Conservation (phyloP, 2,797 vertebrate species). For the Propithecus deckenii region DNA sequence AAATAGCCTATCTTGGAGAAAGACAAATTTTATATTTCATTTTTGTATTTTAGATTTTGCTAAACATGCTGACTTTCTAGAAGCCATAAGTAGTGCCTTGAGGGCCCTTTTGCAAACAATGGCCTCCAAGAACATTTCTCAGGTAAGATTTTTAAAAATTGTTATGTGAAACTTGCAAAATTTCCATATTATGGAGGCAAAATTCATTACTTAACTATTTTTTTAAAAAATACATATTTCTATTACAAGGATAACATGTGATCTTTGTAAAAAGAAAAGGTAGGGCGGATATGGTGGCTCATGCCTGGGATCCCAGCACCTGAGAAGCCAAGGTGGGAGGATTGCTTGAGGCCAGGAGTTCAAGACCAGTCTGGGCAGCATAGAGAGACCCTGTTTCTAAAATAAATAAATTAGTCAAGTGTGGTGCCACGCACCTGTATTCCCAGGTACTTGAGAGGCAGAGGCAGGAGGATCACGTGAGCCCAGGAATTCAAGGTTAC, state of each 20-base stretch:
- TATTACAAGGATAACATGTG: neutral
- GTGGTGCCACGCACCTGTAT: neutral
- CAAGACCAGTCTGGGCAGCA: neutral
- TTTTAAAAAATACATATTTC: neutral
- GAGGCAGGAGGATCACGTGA: neutral
- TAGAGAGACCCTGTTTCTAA: neutral
- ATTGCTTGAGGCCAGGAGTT: neutral
- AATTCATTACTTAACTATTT: neutral
- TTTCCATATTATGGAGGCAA: neutral
- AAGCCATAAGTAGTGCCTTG: conserved; percentile 92
- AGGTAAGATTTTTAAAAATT: conserved; percentile 86
- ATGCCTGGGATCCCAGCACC: neutral
- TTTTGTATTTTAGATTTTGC: fast-evolving
- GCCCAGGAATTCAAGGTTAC: neutral
- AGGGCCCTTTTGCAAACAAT: conserved; percentile 95
- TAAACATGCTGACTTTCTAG: fast-evolving
- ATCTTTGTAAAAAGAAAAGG: neutral
- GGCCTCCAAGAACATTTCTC: conserved; percentile 93
- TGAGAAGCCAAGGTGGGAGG: neutral
- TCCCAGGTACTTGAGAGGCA: neutral
- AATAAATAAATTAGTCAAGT: neutral
- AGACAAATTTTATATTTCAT: neutral
- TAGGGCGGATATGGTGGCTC: neutral
- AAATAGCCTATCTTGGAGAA: neutral
- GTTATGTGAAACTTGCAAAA: neutral